Base-by-base conservation (phyloP, 2,113 vertebrate species). In the Okapia johnstoni region DNA sequence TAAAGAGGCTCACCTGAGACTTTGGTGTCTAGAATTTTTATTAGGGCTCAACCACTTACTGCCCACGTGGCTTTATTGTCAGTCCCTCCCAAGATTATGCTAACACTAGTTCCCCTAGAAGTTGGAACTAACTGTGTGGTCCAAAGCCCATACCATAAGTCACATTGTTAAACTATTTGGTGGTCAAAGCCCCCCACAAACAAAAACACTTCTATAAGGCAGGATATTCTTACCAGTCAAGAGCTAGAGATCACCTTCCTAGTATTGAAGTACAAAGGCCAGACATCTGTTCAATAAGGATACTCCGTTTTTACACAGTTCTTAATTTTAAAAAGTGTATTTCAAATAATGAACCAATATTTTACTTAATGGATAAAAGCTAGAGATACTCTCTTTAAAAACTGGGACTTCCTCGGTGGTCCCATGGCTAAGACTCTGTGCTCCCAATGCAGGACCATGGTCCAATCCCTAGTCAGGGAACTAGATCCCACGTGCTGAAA, bases 361-460 rank as follows among this genome's bases (percentile, higher is more conserved):
- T 90, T 43, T 85, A 52, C 33, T 90, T 58, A 84, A 50, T 16
- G 14, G 79, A 66, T 83, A 58, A 90, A 76, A 94, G 76, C 30
- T 90, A 92, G 36, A 92, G 58, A 57, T 48, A 92, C 9, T 55
- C 11, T 85, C 33, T 87, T 80, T 33, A 79, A 73, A 73, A 73
- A 43, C 11, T 73, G 70, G 70, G 36, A 13, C 36, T 40, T 73
- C 19, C 36, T 13, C 0, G 2, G 21, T 3, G 21, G 36, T 2
- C 23, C 11, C 36, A 13, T 25, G 36, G 70, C 70, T 73, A 43
- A 43, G 66, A 73, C 66, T 25, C 36, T 43, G 11, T 73, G 36
- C 36, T 73, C 21, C 6, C 70, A 14, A 7, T 0, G 36, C 70
- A 73, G 36, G 36, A 25, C 2, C 0, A 0, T 14, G 36, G 36